phyloP scores from a whole-genome alignment of 92 coral and sea anemone species.

The Epizoanthus illoricatus region DNA sequence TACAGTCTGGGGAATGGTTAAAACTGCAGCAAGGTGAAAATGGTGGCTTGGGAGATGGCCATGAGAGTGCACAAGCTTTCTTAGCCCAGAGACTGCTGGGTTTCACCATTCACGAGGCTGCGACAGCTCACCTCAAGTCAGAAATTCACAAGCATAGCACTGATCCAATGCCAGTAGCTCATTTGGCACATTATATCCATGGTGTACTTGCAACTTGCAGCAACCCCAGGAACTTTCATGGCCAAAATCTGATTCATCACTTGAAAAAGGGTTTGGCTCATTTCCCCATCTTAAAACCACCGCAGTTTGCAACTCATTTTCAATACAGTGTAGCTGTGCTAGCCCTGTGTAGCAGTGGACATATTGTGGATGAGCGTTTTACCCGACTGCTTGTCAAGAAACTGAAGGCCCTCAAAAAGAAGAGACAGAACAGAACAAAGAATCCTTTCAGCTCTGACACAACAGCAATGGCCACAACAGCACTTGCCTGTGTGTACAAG shows the following conservation, averaged over 20 bases:
- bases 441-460: slow-evolving; percentile 3
- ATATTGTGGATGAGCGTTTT: not conserved
- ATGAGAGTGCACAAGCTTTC: slow-evolving; percentile 29
- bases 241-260: not conserved
- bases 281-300: not conserved
- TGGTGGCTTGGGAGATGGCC: not conserved
- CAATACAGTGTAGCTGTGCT: slow-evolving; percentile 5
- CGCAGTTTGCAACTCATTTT: not conserved
- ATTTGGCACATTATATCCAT: slow-evolving; percentile 23
- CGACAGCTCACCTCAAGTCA: slow-evolving; percentile 10
- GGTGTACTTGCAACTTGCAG: slow-evolving; percentile 28
- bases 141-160: not conserved
- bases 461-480: slow-evolving; percentile 5
- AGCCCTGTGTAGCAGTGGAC: slow-evolving; percentile 31
- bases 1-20: slow-evolving; percentile 35
- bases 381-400: not conserved
- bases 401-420: not conserved
- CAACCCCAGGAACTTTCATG: not conserved
- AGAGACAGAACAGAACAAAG: too few relatives aligned
- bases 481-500: slow-evolving; percentile 24
- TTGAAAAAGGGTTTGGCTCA: not conserved
- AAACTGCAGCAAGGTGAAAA: not conserved
- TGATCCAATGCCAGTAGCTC: not conserved
- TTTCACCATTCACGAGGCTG: not conserved
- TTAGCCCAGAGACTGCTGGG: slow-evolving; percentile 23